Conservation (phyloP, 2,113 vertebrate genomes). For the Smithornis capensis region DNA sequence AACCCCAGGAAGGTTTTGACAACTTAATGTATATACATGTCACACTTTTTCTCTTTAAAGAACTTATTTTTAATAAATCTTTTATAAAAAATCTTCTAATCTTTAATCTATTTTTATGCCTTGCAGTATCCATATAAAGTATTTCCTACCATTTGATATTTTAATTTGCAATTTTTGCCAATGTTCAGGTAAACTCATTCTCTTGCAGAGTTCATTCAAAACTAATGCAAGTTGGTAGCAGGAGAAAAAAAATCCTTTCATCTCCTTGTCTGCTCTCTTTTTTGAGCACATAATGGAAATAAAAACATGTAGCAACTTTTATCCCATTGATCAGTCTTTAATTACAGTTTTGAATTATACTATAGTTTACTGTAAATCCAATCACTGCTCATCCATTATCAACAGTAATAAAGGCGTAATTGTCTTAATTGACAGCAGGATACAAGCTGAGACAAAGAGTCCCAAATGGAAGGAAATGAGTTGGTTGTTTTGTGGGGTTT, state of each 20-base stretch:
- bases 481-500: background rate
- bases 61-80: conserved; percentile 81
- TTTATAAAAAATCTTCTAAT: conserved; percentile 56
- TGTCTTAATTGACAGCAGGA: background rate
- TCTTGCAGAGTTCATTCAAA: background rate
- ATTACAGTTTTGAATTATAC: background rate
- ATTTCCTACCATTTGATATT: background rate
- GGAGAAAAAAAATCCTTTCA: background rate
- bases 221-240: background rate
- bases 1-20: conserved; percentile 38
- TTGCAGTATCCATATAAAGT: background rate
- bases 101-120: background rate
- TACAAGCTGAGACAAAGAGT: background rate
- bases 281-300: background rate
- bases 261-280: background rate
- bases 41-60: conserved; percentile 49
- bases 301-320: background rate
- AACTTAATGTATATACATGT: conserved; percentile 69
- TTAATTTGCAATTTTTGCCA: background rate
- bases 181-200: background rate
- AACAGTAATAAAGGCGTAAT: background rate
- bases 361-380: background rate
- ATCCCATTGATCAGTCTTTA: background rate
- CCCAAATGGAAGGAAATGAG: background rate
- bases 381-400: background rate